Conservation (phyloP, 1,140 invertebrate genomes). For the Wasmannia auropunctata region DNA sequence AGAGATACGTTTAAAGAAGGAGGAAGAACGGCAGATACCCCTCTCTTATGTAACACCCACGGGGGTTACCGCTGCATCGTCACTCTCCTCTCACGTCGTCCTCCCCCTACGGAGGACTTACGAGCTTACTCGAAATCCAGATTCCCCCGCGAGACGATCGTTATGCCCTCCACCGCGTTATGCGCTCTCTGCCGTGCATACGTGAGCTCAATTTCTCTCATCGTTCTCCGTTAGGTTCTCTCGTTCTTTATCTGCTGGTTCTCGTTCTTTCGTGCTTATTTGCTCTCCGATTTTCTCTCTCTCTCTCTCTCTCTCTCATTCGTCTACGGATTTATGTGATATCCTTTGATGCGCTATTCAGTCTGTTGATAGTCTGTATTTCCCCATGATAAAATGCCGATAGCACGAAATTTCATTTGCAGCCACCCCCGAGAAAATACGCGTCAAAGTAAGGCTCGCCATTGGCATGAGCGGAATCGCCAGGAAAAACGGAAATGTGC, state of each 20-base stretch:
- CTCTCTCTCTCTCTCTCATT: background rate
- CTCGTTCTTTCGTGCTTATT: background rate
- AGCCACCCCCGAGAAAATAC: slow-evolving; percentile 28
- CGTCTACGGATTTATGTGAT: background rate
- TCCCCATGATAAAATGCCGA: slow-evolving; percentile 41
- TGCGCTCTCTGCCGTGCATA: background rate
- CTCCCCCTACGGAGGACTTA: slow-evolving; percentile 53
- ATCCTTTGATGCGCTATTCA: slow-evolving; percentile 29
- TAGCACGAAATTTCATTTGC: slow-evolving; percentile 46
- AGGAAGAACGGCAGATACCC: slow-evolving; percentile 20
- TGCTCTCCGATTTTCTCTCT: background rate
- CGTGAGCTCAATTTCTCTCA: background rate
- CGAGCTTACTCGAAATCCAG: slow-evolving; percentile 70
- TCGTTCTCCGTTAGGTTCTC: slow-evolving; percentile 5
- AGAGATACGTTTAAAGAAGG: background rate
- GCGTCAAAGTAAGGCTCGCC: slow-evolving; percentile 42
- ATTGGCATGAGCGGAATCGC: background rate
- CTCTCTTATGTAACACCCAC: slow-evolving; percentile 68
- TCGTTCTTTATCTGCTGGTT: background rate
- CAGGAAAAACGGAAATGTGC: slow-evolving; percentile 25
- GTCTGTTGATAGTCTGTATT: slow-evolving; percentile 37
- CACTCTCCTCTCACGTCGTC: slow-evolving; percentile 16
- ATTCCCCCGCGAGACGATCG: slow-evolving; percentile 55
- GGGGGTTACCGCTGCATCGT: slow-evolving; percentile 40
- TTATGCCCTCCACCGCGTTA: background rate